Evolutionary conservation across 2,888 invertebrate genomes (phyloP).

Genomic region (Orgyia antiqua): DNA sequence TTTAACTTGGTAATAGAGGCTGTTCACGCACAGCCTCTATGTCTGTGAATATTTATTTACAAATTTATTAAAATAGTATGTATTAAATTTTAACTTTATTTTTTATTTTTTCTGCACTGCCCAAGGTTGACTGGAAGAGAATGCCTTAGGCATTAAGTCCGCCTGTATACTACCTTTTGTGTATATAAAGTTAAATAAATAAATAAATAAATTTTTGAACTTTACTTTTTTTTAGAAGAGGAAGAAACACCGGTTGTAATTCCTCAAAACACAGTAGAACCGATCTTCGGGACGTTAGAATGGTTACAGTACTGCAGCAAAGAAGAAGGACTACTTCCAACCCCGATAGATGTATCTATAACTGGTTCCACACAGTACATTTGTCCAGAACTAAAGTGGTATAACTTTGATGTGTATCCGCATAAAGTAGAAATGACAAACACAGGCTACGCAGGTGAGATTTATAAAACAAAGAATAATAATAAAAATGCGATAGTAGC

Average conservation of each 20-base stretch:
- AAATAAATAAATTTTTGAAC: not conserved
- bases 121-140: too few relatives aligned
- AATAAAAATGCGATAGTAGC: too few relatives aligned
- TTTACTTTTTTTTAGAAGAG: conserved; percentile 25
- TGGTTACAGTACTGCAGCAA: conserved; percentile 56
- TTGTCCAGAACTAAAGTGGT: conserved; percentile 75
- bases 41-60: too few relatives aligned
- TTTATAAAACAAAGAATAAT: too few relatives aligned
- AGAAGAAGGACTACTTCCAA: conserved; percentile 49
- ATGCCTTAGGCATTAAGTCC: too few relatives aligned
- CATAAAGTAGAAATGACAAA: conserved; percentile 82
- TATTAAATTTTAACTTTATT: too few relatives aligned
- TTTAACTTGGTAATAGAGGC: too few relatives aligned
- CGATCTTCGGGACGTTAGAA: conserved; percentile 44
- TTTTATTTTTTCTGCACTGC: too few relatives aligned
- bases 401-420: conserved; percentile 77
- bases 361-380: conserved; percentile 49
- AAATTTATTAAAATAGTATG: too few relatives aligned
- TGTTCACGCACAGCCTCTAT: too few relatives aligned
- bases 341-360: conserved; percentile 60
- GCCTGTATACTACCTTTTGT: too few relatives aligned
- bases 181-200: too few relatives aligned
- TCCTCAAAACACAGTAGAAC: conserved; percentile 29
- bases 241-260: conserved; percentile 22
- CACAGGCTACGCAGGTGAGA: conserved; percentile 81